These are phyloP conservation scores for Platichthys stellatus DNA, from an alignment of 2,113 vertebrate genomes.

Conservation along the genomic window DNA sequence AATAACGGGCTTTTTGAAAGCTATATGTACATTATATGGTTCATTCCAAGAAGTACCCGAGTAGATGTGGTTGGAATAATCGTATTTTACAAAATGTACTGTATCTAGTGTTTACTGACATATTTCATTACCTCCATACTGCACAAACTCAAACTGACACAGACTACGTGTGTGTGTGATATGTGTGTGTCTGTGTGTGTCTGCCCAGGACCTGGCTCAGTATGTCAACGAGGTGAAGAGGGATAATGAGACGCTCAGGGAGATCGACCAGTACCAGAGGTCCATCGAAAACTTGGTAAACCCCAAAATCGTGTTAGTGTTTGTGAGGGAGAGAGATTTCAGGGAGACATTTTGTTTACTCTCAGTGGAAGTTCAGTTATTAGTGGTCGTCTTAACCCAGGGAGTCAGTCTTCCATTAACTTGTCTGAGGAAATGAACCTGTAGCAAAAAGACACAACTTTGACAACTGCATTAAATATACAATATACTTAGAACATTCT, in stretches of 20 bases:
- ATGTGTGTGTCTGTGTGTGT: conserved; percentile 22
- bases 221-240: conserved; percentile 97
- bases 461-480: no score
- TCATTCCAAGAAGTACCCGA: no score
- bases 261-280: conserved; percentile 93
- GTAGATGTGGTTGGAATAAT: not conserved
- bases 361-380: no score
- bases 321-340: no score
- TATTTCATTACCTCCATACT: conserved; percentile 5
- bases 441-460: no score
- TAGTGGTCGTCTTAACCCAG: no score
- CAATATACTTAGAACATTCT: no score
- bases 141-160: not conserved
- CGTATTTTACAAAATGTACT: not conserved
- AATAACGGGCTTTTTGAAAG: no score
- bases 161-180: conserved; percentile 15
- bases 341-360: no score
- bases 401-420: no score
- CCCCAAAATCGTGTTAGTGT: not conserved
- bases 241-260: conserved; percentile 94
- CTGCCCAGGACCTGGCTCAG: conserved; percentile 91
- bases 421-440: no score
- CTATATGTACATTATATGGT: no score
- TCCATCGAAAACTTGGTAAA: conserved; percentile 96
- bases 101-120: not conserved